These are phyloP conservation scores for Drymonia ruficornis DNA, from an alignment of 2,888 invertebrate species.

Conservation along the genomic window DNA sequence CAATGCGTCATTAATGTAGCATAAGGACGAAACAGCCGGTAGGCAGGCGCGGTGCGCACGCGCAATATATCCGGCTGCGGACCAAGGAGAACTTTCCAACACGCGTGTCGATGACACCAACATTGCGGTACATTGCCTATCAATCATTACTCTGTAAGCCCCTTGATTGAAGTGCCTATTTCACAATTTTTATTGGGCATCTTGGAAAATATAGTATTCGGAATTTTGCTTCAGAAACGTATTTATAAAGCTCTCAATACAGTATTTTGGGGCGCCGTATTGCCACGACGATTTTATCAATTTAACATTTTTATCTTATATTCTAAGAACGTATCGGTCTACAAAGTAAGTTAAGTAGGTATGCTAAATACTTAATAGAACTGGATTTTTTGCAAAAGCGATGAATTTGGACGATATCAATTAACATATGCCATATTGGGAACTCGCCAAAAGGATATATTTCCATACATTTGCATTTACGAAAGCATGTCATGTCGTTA, in stretches of 20 bases:
- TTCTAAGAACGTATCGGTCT: background rate
- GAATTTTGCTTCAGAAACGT: too few species aligned
- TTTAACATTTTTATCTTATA: background rate
- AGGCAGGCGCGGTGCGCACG: conserved; percentile 12
- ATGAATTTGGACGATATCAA: background rate
- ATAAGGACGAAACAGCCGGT: conserved; percentile 22
- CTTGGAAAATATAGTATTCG: too few species aligned
- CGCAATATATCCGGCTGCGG: conserved; percentile 24
- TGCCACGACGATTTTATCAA: background rate
- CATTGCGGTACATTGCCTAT: conserved; percentile 6
- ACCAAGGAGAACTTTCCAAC: conserved; percentile 47
- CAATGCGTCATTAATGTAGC: conserved; percentile 13
- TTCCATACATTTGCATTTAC: conserved; percentile 11
- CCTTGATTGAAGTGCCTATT: too few species aligned
- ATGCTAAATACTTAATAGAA: background rate
- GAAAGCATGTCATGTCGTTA: background rate
- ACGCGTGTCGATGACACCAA: conserved; percentile 22
- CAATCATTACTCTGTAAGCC: too few species aligned
- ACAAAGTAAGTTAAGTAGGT: background rate
- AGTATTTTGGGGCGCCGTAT: too few species aligned
- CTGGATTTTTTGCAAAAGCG: background rate
- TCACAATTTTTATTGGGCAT: too few species aligned
- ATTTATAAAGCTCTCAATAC: too few species aligned
- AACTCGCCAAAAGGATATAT: conserved; percentile 15
- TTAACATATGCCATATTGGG: conserved; percentile 15